Base-by-base conservation (phyloP, 2,113 vertebrate genomes). In the Pteruthius melanotis region DNA sequence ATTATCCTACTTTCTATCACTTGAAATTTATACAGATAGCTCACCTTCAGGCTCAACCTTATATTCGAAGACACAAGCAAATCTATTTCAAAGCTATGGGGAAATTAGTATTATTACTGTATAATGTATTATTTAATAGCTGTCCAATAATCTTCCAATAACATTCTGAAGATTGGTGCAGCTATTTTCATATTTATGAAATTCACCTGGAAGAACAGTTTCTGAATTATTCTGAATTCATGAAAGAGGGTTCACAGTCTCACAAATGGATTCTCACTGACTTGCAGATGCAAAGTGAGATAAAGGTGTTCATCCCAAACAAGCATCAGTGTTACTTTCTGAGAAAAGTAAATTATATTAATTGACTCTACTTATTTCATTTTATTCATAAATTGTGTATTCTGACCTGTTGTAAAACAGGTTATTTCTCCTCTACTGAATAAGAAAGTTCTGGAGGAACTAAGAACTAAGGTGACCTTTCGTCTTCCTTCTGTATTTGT, bases 151-250 rank as follows among this genome's bases (percentile, higher is more conserved):
- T 54, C 27, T 66, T 77, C 54, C 54, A 74, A 61, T 76, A 93
- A 37, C 66, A 81, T 88, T 57, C 20, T 65, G 50, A 77, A 90
- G 53, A 74, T 12, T 83, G 79, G 64, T 77, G 26, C 20, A 89
- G 33, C 50, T 89, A 45, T 89, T 95, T 88, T 92, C n/a, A 57
- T 83, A 88, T 95, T 92, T 92, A 88, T 94, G 66, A 92, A 83
- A 83, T 77, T 83, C 68, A 52, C 59, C 39, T 74, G 42, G 30
- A 83, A 89, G 76, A 92, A 88, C 27, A 81, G 35, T 54, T 93
- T 86, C 47, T 90, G 71, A 94, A 77, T 88, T 94, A 86, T 91
- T 96, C 60, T 83, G 64, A 86, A 86, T 95, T 80, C 52, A 63
- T 75, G 40, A 56, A 70, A 93, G 20, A 54, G 13, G 12, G 44